These are phyloP conservation scores for Knipowitschia caucasica DNA, from an alignment of 2,797 vertebrate genomes.

Conservation along the genomic window DNA sequence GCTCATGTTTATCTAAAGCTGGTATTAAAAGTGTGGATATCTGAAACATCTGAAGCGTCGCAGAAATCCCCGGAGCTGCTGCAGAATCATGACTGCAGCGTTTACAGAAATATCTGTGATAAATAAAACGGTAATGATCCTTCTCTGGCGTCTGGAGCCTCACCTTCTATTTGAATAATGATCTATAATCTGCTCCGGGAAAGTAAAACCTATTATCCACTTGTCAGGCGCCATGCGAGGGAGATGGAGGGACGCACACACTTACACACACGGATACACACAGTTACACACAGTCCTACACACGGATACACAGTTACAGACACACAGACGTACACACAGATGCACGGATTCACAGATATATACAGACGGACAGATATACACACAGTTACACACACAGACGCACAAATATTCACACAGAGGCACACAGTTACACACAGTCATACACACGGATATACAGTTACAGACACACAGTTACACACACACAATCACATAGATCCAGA, in stretches of 20 bases:
- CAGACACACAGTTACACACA: no score
- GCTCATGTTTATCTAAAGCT: constrained; percentile 21
- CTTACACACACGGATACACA: constrained; percentile 64
- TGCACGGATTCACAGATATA: constrained; percentile 29
- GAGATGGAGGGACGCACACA: constrained; percentile 79
- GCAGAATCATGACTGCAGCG: constrained; percentile 69
- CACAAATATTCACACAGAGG: no score
- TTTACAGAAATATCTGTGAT: constrained; percentile 75
- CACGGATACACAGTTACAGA: constrained; percentile 20
- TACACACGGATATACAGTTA: no score
- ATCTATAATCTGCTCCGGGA: constrained; percentile 95
- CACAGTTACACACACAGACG: no score
- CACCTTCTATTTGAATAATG: constrained; percentile 97
- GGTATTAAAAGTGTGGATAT: constrained; percentile 18
- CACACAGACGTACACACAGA: constrained; percentile 20
- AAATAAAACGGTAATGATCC: constrained; percentile 89
- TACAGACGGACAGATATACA: no score
- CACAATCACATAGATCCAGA: no score
- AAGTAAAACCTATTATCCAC: constrained; percentile 96
- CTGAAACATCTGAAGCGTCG: constrained; percentile 38
- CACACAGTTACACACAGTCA: no score
- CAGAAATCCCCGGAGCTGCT: constrained; percentile 49
- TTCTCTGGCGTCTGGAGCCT: constrained; percentile 77
- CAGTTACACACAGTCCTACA: not conserved
- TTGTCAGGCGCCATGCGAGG: constrained; percentile 85